Conservation (phyloP, 1,140 invertebrate species). For the Stegodyphus dumicola region DNA sequence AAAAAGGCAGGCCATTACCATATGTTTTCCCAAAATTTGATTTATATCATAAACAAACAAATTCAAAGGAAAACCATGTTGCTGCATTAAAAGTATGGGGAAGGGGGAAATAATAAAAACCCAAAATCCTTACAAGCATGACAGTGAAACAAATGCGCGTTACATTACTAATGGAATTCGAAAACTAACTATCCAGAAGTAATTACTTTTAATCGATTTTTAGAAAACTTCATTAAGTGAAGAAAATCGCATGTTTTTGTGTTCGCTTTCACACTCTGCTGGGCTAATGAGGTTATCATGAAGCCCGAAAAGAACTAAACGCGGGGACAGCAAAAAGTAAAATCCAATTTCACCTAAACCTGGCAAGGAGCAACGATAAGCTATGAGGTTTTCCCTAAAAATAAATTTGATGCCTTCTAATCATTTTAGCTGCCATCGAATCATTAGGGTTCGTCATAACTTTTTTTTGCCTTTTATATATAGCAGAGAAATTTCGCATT, state of each 20-base stretch:
- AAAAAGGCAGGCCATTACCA: not conserved
- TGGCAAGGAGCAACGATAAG: conserved; percentile 39
- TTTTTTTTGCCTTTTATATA: not conserved
- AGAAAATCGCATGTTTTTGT: conserved; percentile 54
- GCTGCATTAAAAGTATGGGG: not conserved
- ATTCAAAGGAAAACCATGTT: conserved; percentile 1
- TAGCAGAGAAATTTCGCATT: conserved; percentile 30
- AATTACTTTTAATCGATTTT: conserved; percentile 57
- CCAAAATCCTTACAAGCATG: not conserved
- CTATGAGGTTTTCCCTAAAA: conserved; percentile 27
- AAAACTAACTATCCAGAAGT: conserved; percentile 46
- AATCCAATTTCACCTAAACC: conserved; percentile 25
- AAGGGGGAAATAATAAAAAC: too few relatives aligned
- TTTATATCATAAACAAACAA: conserved; percentile 38
- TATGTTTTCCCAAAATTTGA: conserved; percentile 34
- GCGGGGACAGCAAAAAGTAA: conserved; percentile 4
- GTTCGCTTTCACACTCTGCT: conserved; percentile 12
- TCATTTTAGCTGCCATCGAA: conserved; percentile 46
- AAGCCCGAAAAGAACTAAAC: not conserved
- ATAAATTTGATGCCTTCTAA: conserved; percentile 53
- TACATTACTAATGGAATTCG: conserved; percentile 50
- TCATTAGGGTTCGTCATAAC: conserved; percentile 15
- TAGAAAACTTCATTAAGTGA: conserved; percentile 54
- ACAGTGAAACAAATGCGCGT: conserved; percentile 24
- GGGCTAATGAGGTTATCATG: conserved; percentile 51